These are phyloP conservation scores for Rhinophrynus dorsalis DNA, from an alignment of 2,797 vertebrate genomes.

Conservation along the genomic window DNA sequence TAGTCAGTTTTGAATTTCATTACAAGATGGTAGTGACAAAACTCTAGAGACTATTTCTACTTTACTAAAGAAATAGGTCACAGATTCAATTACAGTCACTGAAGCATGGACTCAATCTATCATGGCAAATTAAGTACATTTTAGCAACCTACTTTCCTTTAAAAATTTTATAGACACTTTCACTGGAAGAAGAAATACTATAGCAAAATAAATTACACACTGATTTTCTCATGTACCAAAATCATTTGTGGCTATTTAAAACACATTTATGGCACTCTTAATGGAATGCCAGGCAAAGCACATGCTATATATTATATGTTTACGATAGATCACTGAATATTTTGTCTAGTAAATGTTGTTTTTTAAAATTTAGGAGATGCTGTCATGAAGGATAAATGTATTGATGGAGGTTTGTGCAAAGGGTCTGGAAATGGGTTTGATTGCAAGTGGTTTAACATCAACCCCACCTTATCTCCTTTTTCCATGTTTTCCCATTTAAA, in stretches of 20 bases:
- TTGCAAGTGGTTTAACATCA: too few species aligned
- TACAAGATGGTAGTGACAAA: conserved; percentile 96
- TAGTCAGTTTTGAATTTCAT: conserved; percentile 94
- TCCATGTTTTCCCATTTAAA: too few species aligned
- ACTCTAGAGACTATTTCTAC: conserved; percentile 96
- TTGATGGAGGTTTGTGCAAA: too few species aligned
- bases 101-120: conserved; percentile 99
- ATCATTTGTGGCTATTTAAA: conserved; percentile 66
- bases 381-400: too few species aligned
- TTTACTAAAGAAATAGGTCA: conserved; percentile 99
- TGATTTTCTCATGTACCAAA: conserved; percentile 31
- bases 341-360: too few species aligned
- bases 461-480: too few species aligned
- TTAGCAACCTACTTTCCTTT: conserved; percentile 99
- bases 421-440: too few species aligned
- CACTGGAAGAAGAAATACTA: conserved; percentile 89
- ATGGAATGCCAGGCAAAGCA: conserved; percentile 54
- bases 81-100: conserved; percentile 99
- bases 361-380: too few species aligned
- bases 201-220: conserved; percentile 81
- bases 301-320: conserved; percentile 52
- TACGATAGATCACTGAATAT: too few species aligned
- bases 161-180: conserved; percentile 98
- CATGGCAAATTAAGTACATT: conserved; percentile 99
- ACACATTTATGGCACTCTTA: conserved; percentile 60